phyloP scores from a whole-genome alignment of 2,113 vertebrate species.

The Natator depressus region DNA sequence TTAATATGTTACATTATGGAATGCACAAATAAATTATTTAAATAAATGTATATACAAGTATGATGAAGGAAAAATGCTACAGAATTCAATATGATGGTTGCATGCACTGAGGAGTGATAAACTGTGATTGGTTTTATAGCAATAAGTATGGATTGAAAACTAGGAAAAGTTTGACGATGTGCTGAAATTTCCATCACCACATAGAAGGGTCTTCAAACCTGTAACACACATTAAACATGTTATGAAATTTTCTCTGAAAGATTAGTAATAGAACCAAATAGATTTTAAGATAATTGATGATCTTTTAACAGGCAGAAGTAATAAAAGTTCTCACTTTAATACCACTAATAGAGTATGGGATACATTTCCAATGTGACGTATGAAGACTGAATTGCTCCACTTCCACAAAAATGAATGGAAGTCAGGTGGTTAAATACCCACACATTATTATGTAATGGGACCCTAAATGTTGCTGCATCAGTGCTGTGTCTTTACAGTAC shows the following conservation, averaged over 20 bases:
- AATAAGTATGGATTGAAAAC: conserved; percentile 65
- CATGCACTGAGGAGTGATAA: conserved; percentile 76
- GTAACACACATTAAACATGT: conserved; percentile 60
- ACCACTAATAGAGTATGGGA: not conserved
- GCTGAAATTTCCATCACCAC: conserved; percentile 81
- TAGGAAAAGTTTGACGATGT: conserved; percentile 63
- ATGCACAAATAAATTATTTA: conserved; percentile 86
- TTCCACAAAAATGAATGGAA: not conserved
- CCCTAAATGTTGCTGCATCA: not conserved
- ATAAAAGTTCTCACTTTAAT: not conserved
- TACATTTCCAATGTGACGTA: not conserved
- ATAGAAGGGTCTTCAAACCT: conserved; percentile 85
- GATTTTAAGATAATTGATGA: not conserved
- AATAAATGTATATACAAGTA: conserved; percentile 77
- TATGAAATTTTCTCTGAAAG: not conserved
- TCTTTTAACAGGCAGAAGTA: not conserved
- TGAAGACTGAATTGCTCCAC: not conserved
- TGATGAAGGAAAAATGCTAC: conserved; percentile 65
- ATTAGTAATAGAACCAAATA: not conserved
- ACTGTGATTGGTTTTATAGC: conserved; percentile 61
- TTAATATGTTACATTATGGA: conserved; percentile 71
- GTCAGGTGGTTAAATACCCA: not conserved
- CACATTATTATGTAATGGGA: not conserved
- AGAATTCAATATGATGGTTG: conserved; percentile 66
- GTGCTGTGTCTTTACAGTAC: rapidly evolving